Percentiles rank a stretch among this genome's conserved stretches.
These are phyloP conservation scores for Furcula furcula DNA, from an alignment of 2,888 invertebrate genomes.

Conservation along the genomic window DNA sequence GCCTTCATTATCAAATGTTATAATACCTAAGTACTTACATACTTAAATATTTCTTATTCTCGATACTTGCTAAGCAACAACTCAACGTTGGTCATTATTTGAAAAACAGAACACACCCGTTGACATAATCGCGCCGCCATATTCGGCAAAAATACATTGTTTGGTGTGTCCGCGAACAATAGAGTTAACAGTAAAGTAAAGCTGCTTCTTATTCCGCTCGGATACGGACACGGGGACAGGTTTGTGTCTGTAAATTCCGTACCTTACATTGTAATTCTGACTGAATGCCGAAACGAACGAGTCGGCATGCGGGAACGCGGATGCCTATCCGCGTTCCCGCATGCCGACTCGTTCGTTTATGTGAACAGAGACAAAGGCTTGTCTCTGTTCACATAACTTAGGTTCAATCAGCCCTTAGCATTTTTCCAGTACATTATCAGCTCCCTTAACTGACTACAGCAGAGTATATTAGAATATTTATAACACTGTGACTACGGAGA, in stretches of 20 bases:
- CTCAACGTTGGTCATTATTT: slow-evolving; percentile 60
- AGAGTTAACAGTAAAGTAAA: slow-evolving; percentile 77
- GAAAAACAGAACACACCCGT: slow-evolving; percentile 74
- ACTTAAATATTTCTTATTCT: slow-evolving; percentile 23
- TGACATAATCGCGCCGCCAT: slow-evolving; percentile 76
- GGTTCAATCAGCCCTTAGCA: too few species aligned
- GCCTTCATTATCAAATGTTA: too few species aligned
- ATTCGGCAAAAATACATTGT: slow-evolving; percentile 78
- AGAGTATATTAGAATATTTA: too few species aligned
- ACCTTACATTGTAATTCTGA: slow-evolving; percentile 79
- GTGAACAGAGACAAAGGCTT: too few species aligned
- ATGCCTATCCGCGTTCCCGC: too few species aligned
- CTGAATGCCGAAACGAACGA: slow-evolving; percentile 72
- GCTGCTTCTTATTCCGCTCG: slow-evolving; percentile 78
- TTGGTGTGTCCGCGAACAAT: slow-evolving; percentile 72
- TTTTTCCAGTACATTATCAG: too few species aligned
- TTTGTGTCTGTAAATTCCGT: slow-evolving; percentile 66
- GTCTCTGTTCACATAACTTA: too few species aligned
- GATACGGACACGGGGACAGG: slow-evolving; percentile 63
- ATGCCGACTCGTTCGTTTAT: too few species aligned
- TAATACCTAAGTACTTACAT: neutral
- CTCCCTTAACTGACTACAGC: too few species aligned
- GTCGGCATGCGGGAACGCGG: slow-evolving; percentile 72
- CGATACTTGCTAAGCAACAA: slow-evolving; percentile 40
- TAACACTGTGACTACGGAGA: too few species aligned